Evolutionary conservation across 2,888 invertebrate species (phyloP).

Genomic region (Campoplex capitator): DNA sequence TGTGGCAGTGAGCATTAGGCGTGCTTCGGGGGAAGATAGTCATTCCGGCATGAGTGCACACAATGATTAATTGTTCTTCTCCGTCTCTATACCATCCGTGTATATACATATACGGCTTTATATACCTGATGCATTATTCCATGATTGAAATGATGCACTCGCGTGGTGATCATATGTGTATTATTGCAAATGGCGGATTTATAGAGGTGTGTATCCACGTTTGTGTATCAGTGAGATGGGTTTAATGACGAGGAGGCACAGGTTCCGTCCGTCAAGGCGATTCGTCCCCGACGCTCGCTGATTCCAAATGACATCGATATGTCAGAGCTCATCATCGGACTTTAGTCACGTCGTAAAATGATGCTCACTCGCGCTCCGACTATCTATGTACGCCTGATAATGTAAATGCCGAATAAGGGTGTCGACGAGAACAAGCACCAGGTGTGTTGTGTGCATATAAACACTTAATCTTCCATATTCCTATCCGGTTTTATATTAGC

Average conservation of each 20-base stretch:
- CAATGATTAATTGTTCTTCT: conserved; percentile 65
- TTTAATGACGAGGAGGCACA: conserved; percentile 11
- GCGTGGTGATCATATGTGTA: conserved; percentile 10
- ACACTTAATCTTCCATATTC: conserved; percentile 29
- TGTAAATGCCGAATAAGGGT: conserved; percentile 25
- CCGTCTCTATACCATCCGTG: conserved; percentile 37
- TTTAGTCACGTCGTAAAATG: conserved; percentile 19
- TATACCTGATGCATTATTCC: conserved; percentile 59
- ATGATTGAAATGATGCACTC: conserved; percentile 59
- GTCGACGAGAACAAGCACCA: not conserved
- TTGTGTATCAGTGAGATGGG: conserved; percentile 2
- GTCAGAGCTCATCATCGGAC: conserved; percentile 39
- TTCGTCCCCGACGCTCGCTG: conserved; percentile 30
- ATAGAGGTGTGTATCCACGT: not conserved
- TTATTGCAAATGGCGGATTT: conserved; percentile 25
- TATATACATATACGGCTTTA: conserved; percentile 10
- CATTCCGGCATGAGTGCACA: conserved; percentile 42
- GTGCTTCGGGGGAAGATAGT: conserved; percentile 34
- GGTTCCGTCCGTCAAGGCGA: conserved; percentile 11
- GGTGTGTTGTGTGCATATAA: not conserved
- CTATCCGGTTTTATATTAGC: conserved; percentile 50
- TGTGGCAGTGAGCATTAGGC: conserved; percentile 40
- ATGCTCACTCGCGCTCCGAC: conserved; percentile 22
- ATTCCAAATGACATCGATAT: conserved; percentile 64
- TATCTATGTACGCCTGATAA: conserved; percentile 8